Conservation (phyloP, 2,113 vertebrate genomes). For the Ellobius talpinus region DNA sequence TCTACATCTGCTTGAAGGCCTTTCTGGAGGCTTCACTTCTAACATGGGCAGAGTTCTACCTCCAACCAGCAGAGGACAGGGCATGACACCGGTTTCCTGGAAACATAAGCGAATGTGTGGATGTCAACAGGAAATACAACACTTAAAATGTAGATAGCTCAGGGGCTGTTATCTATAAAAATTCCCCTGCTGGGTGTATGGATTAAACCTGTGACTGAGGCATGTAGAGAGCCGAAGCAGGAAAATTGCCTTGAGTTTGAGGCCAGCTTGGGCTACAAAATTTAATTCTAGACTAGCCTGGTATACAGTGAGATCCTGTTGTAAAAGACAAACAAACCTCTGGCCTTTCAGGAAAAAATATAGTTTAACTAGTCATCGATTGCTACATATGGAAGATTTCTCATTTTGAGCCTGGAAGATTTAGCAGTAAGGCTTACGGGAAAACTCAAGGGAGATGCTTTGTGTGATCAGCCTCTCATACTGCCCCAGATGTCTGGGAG, state of each 20-base stretch:
- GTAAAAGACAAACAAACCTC: neutral
- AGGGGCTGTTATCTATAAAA: neutral
- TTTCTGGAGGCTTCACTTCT: conserved; percentile 84
- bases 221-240: neutral
- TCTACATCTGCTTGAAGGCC: conserved; percentile 84
- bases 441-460: conserved; percentile 48
- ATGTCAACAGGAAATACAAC: neutral
- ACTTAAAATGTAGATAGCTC: neutral
- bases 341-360: neutral
- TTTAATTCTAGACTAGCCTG: neutral
- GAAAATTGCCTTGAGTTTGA: neutral
- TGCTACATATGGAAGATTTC: conserved; percentile 1
- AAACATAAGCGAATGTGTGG: conserved; percentile 40
- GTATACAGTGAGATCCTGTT: neutral
- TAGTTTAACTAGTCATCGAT: neutral
- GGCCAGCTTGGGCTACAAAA: neutral
- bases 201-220: neutral
- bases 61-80: conserved; percentile 81
- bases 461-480: neutral
- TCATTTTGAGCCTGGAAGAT: conserved; percentile 44
- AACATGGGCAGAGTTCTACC: conserved; percentile 80
- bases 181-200: neutral
- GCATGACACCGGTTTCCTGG: conserved; percentile 81
- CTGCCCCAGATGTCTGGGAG: neutral
- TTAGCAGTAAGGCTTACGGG: conserved; percentile 25